These are phyloP conservation scores for Macroramphosus scolopax DNA, from an alignment of 2,797 vertebrate genomes.

Conservation along the genomic window DNA sequence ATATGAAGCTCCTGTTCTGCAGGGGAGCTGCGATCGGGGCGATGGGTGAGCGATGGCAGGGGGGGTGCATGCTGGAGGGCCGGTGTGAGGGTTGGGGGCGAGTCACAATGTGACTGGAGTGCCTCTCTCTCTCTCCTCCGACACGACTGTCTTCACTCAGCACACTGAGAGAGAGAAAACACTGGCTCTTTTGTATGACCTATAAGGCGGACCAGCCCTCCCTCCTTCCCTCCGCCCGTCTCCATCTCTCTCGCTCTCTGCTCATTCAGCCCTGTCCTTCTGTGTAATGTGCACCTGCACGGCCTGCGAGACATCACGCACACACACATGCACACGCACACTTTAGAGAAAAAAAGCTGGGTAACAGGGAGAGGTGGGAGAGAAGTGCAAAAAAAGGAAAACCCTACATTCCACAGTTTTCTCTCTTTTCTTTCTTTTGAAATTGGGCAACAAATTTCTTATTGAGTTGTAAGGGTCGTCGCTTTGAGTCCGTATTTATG, in stretches of 20 bases:
- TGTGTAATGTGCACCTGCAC: slow-evolving; percentile 71
- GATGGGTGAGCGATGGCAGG: slow-evolving; percentile 44
- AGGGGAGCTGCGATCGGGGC: slow-evolving; percentile 35
- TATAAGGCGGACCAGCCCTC: slow-evolving; percentile 56
- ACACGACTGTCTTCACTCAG: slow-evolving; percentile 46
- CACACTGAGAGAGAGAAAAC: slow-evolving; percentile 50
- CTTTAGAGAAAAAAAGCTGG: slow-evolving; percentile 24
- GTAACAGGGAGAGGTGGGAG: slow-evolving; percentile 26
- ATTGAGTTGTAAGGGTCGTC: no score
- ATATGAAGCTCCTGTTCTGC: slow-evolving; percentile 12
- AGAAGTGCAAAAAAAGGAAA: slow-evolving; percentile 10
- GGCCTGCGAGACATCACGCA: slow-evolving; percentile 35
- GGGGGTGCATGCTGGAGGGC: slow-evolving; percentile 17
- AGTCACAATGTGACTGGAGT: slow-evolving; percentile 55
- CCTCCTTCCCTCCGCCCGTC: slow-evolving; percentile 7
- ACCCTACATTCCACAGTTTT: slow-evolving; percentile 27
- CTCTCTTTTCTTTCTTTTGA: no score
- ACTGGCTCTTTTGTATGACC: slow-evolving; percentile 72
- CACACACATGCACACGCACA: slow-evolving; percentile 24
- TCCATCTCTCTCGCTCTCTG: slow-evolving; percentile 31
- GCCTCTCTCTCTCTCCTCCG: slow-evolving; percentile 30
- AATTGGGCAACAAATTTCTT: no score
- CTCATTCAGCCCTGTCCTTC: slow-evolving; percentile 60
- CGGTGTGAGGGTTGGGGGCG: slow-evolving; percentile 20
- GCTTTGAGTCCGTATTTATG: slow-evolving; percentile 27